Evolutionary conservation across 2,113 vertebrate species (phyloP).

Genomic region (Chrysochloris asiatica): DNA sequence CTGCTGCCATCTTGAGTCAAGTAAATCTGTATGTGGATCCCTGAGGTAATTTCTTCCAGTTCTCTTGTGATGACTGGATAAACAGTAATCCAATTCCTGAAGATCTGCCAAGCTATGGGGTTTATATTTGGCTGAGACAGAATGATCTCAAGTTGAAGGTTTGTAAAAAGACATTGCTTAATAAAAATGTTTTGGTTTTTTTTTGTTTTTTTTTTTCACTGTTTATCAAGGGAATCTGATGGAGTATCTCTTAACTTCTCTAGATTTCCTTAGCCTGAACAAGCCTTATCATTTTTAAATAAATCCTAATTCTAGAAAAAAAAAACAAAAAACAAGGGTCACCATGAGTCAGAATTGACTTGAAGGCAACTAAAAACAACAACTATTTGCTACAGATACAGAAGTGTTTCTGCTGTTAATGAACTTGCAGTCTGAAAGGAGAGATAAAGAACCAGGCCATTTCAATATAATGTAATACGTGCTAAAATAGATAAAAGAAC

Average conservation of each 20-base stretch:
- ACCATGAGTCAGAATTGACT: too few species aligned
- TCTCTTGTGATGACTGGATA: conserved; percentile 96
- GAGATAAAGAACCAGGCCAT: neutral
- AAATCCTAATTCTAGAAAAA: too few species aligned
- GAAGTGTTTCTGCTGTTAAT: neutral
- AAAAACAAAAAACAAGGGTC: too few species aligned
- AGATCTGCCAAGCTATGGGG: conserved; percentile 94
- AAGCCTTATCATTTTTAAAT: too few species aligned
- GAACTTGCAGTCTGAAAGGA: neutral
- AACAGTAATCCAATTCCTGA: conserved; percentile 95
- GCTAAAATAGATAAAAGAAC: neutral
- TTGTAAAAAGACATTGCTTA: too few species aligned
- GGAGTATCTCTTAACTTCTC: too few species aligned
- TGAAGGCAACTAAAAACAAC: neutral
- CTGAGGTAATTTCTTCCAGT: conserved; percentile 95
- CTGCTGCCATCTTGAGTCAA: conserved; percentile 92
- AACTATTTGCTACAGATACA: neutral
- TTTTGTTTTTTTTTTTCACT: too few species aligned
- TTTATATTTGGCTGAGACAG: conserved; percentile 96
- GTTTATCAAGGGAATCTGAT: too few species aligned
- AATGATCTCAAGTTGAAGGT: conserved; percentile 94
- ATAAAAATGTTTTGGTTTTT: too few species aligned
- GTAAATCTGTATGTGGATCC: conserved; percentile 92
- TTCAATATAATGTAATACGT: neutral
- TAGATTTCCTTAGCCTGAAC: too few species aligned